These are phyloP conservation scores for Protonibea diacanthus DNA, from an alignment of 2,797 vertebrate genomes.

Conservation along the genomic window DNA sequence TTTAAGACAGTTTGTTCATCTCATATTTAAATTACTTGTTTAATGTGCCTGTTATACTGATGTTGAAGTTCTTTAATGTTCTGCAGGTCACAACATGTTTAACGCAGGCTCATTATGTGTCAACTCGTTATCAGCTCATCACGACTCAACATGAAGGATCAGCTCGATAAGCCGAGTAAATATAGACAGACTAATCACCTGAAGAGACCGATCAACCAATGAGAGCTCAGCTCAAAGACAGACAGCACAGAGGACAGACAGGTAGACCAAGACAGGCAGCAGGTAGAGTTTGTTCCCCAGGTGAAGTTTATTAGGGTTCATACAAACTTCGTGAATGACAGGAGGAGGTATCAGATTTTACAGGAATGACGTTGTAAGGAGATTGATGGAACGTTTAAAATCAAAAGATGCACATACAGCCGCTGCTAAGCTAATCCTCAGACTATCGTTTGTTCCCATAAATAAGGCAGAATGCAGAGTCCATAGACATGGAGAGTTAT, in stretches of 20 bases:
- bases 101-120: too few relatives aligned
- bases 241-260: not conserved
- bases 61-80: too few relatives aligned
- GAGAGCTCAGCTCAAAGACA: too few relatives aligned
- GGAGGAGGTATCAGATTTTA: slow-evolving; percentile 79
- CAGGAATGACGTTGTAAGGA: slow-evolving; percentile 83
- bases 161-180: too few relatives aligned
- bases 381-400: slow-evolving; percentile 80
- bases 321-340: slow-evolving; percentile 83
- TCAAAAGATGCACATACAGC: slow-evolving; percentile 81
- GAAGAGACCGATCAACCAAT: too few relatives aligned
- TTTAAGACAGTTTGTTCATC: too few relatives aligned
- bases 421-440: slow-evolving; percentile 75
- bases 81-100: too few relatives aligned
- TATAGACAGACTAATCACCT: too few relatives aligned
- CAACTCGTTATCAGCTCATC: too few relatives aligned
- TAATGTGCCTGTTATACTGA: too few relatives aligned
- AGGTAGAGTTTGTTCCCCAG: slow-evolving; percentile 82
- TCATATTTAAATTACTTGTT: too few relatives aligned
- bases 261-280: slow-evolving; percentile 49
- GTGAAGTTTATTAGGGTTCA: slow-evolving; percentile 84
- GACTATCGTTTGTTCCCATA: slow-evolving; percentile 84
- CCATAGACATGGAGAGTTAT: slow-evolving; percentile 88
- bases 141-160: too few relatives aligned
- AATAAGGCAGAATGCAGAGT: slow-evolving; percentile 89